These are phyloP conservation scores for Latrodectus geometricus DNA, from an alignment of 1,140 invertebrate species.

Conservation along the genomic window DNA sequence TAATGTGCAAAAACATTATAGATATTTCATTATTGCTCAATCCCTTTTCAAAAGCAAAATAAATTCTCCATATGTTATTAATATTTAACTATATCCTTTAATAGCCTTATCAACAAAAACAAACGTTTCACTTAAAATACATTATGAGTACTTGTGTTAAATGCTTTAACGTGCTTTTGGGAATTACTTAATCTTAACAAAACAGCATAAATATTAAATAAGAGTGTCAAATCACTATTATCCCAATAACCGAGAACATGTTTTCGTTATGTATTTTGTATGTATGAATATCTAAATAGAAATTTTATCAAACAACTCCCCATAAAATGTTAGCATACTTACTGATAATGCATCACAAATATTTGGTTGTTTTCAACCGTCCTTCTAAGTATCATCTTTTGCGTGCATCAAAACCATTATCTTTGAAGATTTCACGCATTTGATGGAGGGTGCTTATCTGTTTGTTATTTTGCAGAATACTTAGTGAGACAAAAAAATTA, in stretches of 20 bases:
- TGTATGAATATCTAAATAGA: background rate
- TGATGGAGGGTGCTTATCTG: background rate
- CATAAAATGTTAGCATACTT: background rate
- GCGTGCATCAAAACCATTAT: conserved; percentile 23
- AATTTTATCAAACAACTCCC: background rate
- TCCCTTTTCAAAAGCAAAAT: too few species aligned
- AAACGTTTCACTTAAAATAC: too few species aligned
- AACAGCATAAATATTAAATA: too few species aligned
- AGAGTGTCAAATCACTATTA: too few species aligned
- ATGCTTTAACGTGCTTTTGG: too few species aligned
- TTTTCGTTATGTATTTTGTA: background rate
- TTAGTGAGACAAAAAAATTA: background rate
- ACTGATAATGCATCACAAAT: background rate
- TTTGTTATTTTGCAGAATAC: background rate
- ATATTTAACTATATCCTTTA: too few species aligned
- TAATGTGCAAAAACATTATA: too few species aligned
- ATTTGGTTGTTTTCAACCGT: background rate
- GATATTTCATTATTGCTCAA: too few species aligned
- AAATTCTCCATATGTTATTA: too few species aligned
- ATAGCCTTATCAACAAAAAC: too few species aligned
- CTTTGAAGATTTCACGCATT: background rate
- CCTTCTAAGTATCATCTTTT: background rate
- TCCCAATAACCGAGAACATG: background rate
- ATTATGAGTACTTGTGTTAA: too few species aligned
- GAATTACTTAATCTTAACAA: too few species aligned